Evolutionary conservation across 2,797 vertebrate genomes (phyloP).

Genomic region (Poliocrania exsul): DNA sequence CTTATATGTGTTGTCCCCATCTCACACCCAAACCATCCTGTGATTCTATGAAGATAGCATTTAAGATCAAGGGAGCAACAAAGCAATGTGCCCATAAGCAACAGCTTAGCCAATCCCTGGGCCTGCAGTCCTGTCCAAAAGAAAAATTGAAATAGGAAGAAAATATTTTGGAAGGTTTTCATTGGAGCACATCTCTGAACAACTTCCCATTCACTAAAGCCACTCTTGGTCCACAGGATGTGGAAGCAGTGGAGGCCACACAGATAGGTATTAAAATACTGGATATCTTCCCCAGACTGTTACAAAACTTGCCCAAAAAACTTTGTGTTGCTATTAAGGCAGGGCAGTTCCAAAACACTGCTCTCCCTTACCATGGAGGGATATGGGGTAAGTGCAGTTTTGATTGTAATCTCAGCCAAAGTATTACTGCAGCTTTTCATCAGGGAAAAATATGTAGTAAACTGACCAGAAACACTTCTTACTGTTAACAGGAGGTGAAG

Average conservation of each 20-base stretch:
- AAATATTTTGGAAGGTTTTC: not conserved
- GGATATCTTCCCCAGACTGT: not conserved
- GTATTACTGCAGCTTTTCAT: not conserved
- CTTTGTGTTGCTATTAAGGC: fast-evolving
- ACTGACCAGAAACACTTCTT: not conserved
- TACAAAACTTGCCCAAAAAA: not conserved
- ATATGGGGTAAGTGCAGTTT: not conserved
- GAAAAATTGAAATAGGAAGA: not conserved
- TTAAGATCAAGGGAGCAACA: not conserved
- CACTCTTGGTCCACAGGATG: not conserved
- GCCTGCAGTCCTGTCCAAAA: not conserved
- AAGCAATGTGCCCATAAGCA: fast-evolving
- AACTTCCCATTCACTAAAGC: not conserved
- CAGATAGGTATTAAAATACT: not conserved
- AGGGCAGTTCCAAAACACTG: not conserved
- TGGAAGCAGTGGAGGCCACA: not conserved
- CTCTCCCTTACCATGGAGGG: not conserved
- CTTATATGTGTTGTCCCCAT: fast-evolving
- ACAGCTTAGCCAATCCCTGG: not conserved
- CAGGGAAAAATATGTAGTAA: not conserved
- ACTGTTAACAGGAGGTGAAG: not conserved
- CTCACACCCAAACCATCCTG: not conserved
- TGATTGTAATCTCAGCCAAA: not conserved
- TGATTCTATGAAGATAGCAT: not conserved
- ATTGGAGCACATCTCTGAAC: not conserved